phyloP scores from a whole-genome alignment of 2,888 invertebrate genomes.

The Troides aeacus region DNA sequence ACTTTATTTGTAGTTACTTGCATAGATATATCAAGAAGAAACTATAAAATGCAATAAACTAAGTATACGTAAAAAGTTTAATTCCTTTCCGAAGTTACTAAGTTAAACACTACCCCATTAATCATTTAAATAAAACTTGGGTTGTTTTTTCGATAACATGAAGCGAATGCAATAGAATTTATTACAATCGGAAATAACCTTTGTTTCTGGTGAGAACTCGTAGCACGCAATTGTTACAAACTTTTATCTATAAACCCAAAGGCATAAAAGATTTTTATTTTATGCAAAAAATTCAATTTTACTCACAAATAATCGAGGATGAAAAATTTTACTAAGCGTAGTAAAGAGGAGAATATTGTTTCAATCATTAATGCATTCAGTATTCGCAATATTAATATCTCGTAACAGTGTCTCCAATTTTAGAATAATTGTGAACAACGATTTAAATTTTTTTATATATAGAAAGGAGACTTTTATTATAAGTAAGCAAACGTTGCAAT shows the following conservation, averaged over 20 bases:
- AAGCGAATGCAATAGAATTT: slow-evolving; percentile 20
- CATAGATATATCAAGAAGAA: too few relatives aligned
- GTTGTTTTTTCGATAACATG: slow-evolving; percentile 8
- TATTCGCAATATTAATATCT: too few relatives aligned
- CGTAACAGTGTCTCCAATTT: too few relatives aligned
- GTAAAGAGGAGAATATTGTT: too few relatives aligned
- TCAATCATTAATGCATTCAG: too few relatives aligned
- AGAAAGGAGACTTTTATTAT: too few relatives aligned
- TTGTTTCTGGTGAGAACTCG: slow-evolving; percentile 14
- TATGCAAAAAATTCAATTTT: background rate
- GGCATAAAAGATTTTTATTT: slow-evolving; percentile 5
- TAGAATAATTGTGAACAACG: too few relatives aligned
- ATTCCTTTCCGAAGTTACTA: background rate
- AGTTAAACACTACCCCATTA: background rate
- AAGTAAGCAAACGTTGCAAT: too few relatives aligned
- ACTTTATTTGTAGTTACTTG: too few relatives aligned
- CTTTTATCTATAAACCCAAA: slow-evolving; percentile 16
- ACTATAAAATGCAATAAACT: too few relatives aligned
- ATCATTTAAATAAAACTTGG: slow-evolving; percentile 1
- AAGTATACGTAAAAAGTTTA: background rate
- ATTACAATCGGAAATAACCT: slow-evolving; percentile 21
- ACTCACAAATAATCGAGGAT: background rate
- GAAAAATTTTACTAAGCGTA: too few relatives aligned
- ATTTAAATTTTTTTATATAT: too few relatives aligned
- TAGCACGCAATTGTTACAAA: slow-evolving; percentile 17